Conservation (phyloP, 2,797 vertebrate species). For the Syndactyla subalaris region DNA sequence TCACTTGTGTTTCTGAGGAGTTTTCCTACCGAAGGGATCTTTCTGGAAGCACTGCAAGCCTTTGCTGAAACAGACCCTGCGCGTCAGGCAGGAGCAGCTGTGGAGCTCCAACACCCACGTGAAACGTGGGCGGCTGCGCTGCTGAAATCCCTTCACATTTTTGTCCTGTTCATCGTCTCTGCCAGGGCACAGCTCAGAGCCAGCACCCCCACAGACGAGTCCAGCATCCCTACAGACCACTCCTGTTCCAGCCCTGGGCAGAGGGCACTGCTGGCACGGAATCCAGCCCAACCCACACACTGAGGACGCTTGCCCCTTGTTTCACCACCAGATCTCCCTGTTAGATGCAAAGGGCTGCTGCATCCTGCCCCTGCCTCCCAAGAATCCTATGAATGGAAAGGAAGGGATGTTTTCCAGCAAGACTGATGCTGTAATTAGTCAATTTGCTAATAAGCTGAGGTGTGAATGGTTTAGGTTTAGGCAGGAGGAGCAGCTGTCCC, state of each 20-base stretch:
- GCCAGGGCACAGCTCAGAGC: neutral
- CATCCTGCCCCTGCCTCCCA: neutral
- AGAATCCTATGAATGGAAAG: neutral
- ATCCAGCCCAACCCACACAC: neutral
- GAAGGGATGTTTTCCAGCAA: neutral
- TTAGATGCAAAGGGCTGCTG: neutral
- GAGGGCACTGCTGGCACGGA: neutral
- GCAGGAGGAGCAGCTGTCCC: slow-evolving; percentile 11
- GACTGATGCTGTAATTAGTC: neutral
- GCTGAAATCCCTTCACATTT: neutral
- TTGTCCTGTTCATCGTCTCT: neutral
- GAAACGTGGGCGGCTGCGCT: neutral
- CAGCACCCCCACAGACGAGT: neutral
- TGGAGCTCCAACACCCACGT: neutral
- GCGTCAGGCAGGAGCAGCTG: neutral
- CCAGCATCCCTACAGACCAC: neutral
- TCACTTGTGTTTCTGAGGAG: neutral
- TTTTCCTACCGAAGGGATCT: neutral
- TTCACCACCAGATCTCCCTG: neutral
- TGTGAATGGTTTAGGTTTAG: neutral
- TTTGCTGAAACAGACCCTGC: neutral
- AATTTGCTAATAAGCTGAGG: slow-evolving; percentile 9
- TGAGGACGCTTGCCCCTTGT: neutral
- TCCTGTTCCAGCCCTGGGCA: neutral
- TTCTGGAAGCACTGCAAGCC: slow-evolving; percentile 4